Base-by-base conservation (phyloP, 1,140 invertebrate genomes). In the Drosophila bocqueti region DNA sequence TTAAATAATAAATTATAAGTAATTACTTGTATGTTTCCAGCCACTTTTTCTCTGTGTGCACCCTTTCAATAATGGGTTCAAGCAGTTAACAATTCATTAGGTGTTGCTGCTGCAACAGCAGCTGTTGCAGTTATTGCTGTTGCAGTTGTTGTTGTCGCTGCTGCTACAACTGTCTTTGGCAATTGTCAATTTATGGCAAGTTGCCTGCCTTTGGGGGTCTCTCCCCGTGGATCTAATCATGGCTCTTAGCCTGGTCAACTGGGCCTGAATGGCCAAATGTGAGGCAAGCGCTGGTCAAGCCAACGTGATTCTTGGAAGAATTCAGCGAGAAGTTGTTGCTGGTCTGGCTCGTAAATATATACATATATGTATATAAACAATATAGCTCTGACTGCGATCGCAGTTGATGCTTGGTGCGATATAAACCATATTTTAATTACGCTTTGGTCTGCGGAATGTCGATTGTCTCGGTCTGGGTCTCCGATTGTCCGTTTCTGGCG, bases 41-140 rank as follows among this genome's bases (percentile, higher is more conserved):
- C 34, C 34, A 13, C 4, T 3, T 49, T 49, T n/a, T 52, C 15
- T n/a, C 46, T 61, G 38, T 34, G 43, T 45, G 55, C 55, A 26
- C 78, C 43, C 62, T 50, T 62, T 76, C 34, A 76, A 13, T 36
- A 16, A 24, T 29, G 49, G 31, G 13, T 29, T 57, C 54, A 40
- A 66, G 61, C 83, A 86, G 83, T 86, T 82, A 86, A 83, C 83
- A 86, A 85, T 85, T 85, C 83, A 85, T 85, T 86, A 85, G 79
- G 83, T 85, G 83, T 86, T 84, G 68, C 81, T 57, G 66, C 66
- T 29, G 66, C 66, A 68, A 31, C 45, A 69, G 62, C 66, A 52
- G 43, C 66, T 67, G 63, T 55, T 47, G 36, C 40, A 38, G 52
- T 38, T 60, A 13, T 46, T 61, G 67, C 46, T 61, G 76, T 52